Evolutionary conservation across 2,888 invertebrate genomes (phyloP).

Genomic region (Meiosimyza decipiens): DNA sequence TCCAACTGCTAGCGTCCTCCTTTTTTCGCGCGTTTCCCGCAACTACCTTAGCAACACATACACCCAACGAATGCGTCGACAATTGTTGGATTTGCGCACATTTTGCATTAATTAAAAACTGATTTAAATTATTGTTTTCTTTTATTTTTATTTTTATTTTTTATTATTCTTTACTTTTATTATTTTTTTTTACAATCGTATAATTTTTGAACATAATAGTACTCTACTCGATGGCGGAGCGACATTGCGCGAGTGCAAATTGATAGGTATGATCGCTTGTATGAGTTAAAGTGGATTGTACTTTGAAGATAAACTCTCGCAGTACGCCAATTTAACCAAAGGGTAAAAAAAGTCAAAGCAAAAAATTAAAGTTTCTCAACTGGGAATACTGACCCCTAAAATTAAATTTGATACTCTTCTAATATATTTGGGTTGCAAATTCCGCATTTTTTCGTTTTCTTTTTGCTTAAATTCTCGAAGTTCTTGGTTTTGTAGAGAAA

Average conservation of each 20-base stretch:
- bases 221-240: background rate
- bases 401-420: no score
- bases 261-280: background rate
- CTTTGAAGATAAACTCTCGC: no score
- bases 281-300: no score
- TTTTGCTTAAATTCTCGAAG: no score
- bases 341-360: no score
- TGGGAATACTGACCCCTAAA: no score
- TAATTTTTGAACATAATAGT: background rate
- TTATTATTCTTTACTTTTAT: background rate
- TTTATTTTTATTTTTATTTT: constrained; percentile 27
- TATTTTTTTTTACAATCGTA: background rate
- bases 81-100: constrained; percentile 52
- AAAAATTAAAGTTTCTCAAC: no score
- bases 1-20: background rate
- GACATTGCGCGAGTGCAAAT: background rate
- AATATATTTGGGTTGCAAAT: no score
- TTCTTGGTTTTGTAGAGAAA: no score
- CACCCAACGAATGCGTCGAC: constrained; percentile 21
- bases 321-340: no score
- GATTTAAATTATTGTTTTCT: constrained; percentile 39
- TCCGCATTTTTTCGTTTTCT: no score
- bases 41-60: background rate
- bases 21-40: no score
- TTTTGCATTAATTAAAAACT: constrained; percentile 60